These are phyloP conservation scores for Lepidostoma basale DNA, from an alignment of 1,140 invertebrate species.

Conservation along the genomic window DNA sequence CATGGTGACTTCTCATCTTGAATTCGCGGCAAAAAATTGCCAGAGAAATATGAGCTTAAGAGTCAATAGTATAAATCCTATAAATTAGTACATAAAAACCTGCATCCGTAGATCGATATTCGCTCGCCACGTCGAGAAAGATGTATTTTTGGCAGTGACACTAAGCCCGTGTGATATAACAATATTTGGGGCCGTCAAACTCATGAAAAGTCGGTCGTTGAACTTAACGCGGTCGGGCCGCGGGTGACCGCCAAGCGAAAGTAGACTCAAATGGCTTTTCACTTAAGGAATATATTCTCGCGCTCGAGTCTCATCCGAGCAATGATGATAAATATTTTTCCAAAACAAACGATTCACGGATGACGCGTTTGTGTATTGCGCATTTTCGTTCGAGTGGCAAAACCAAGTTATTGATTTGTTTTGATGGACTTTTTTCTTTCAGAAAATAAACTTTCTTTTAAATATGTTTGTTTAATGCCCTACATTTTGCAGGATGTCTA, in stretches of 20 bases:
- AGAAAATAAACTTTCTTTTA: no score
- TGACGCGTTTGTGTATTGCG: background rate
- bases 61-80: no score
- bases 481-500: no score
- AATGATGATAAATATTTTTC: background rate
- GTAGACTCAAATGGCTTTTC: background rate
- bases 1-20: background rate
- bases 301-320: background rate
- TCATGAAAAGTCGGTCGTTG: conserved; percentile 63
- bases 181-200: conserved; percentile 59
- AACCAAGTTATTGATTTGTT: no score
- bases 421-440: no score
- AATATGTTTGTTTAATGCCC: no score
- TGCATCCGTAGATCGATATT: background rate
- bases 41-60: no score
- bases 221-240: conserved; percentile 49
- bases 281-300: background rate
- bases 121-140: background rate
- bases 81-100: no score
- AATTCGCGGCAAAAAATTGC: background rate
- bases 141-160: conserved; percentile 61
- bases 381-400: background rate
- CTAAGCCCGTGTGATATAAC: conserved; percentile 63
- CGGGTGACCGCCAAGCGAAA: conserved; percentile 4
- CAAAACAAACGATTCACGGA: background rate